A percentile compares a stretch with the other conserved stretches of the same genome.
Conservation (phyloP, 2,888 invertebrate genomes). For the Machimus rusticus region DNA sequence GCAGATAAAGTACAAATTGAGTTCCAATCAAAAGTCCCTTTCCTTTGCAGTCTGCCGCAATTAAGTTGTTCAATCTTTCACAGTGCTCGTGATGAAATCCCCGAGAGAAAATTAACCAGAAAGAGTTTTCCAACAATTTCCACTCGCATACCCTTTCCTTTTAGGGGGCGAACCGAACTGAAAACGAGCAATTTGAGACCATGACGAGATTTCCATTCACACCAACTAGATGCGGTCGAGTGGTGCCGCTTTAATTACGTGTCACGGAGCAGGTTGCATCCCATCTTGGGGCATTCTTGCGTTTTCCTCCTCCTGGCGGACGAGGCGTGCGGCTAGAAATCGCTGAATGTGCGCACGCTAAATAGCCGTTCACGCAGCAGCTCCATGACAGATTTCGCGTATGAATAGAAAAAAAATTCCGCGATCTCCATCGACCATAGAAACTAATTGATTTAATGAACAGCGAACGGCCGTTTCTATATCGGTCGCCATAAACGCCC, state of each 20-base stretch:
- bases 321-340: not conserved
- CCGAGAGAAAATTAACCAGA: not conserved
- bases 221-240: not conserved
- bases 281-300: not conserved
- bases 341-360: not conserved
- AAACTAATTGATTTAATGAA: conserved; percentile 39
- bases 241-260: not conserved
- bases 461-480: conserved; percentile 17
- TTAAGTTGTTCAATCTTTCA: not conserved
- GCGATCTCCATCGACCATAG: not conserved
- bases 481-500: conserved; percentile 26
- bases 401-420: not conserved
- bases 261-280: not conserved
- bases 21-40: not conserved
- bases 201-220: conserved; percentile 10
- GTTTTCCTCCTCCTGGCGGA: not conserved
- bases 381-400: not conserved
- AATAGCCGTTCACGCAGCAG: not conserved
- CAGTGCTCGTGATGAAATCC: not conserved
- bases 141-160: not conserved
- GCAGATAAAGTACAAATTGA: not conserved
- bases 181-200: not conserved
- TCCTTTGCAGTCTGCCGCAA: not conserved
- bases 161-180: not conserved
- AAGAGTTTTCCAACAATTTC: not conserved